phyloP scores from a whole-genome alignment of 2,888 invertebrate species.

The Pharmacophagus antenor region DNA sequence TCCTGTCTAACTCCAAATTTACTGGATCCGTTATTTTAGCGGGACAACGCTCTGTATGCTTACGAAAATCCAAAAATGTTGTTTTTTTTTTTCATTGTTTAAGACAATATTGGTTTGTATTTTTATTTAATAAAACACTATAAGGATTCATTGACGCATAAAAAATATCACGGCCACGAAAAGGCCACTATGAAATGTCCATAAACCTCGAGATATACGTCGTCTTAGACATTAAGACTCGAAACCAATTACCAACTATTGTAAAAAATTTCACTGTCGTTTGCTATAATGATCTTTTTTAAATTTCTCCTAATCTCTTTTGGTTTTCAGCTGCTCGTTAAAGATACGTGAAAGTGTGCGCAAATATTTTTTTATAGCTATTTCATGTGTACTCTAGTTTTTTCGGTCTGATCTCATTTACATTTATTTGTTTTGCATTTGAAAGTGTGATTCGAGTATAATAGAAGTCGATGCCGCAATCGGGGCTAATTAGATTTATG shows the following conservation, averaged over 20 bases:
- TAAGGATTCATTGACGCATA: no score
- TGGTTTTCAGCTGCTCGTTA: constrained; percentile 11
- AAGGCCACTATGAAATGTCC: no score
- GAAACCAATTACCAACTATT: neutral
- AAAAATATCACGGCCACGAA: no score
- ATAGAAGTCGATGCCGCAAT: constrained; percentile 35
- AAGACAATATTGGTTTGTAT: no score
- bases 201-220: no score
- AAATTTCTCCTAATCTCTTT: constrained; percentile 2
- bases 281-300: neutral
- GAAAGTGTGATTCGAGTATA: constrained; percentile 40
- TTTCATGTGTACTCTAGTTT: constrained; percentile 5
- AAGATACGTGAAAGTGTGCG: constrained; percentile 14
- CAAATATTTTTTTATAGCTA: constrained; percentile 13
- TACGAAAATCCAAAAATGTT: no score
- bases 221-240: neutral
- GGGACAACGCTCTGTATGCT: no score
- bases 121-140: no score
- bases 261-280: neutral
- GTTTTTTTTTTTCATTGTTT: no score
- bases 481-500: constrained; percentile 40
- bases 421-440: constrained; percentile 36
- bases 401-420: constrained; percentile 24
- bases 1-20: no score
- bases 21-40: no score